phyloP scores from a whole-genome alignment of 92 coral and sea anemone genomes.

The Pocillopora grandis region DNA sequence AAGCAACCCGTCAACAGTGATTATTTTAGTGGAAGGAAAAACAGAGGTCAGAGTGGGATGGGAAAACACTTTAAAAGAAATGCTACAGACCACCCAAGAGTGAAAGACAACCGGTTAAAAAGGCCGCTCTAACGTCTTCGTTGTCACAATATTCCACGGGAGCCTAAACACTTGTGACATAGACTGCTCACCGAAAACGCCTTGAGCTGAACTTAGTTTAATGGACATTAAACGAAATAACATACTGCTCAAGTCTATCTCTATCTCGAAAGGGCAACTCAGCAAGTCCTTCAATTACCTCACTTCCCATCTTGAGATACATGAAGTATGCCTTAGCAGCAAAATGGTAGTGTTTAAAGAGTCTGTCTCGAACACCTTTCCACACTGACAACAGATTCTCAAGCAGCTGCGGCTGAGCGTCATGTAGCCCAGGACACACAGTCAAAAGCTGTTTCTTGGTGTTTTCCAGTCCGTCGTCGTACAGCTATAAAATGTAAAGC shows the following conservation, averaged over 20 bases:
- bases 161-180: too few species aligned
- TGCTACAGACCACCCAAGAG: too few species aligned
- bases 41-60: too few species aligned
- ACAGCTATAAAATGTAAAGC: slow-evolving; percentile 44
- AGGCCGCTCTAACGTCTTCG: too few species aligned
- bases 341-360: slow-evolving; percentile 92
- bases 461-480: slow-evolving; percentile 78
- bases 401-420: slow-evolving; percentile 70
- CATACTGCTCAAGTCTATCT: not conserved
- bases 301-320: slow-evolving; percentile 85
- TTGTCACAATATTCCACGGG: too few species aligned
- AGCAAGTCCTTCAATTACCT: slow-evolving; percentile 47
- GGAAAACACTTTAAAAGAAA: too few species aligned
- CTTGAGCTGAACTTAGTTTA: too few species aligned
- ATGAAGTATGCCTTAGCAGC: slow-evolving; percentile 98
- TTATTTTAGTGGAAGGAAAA: too few species aligned
- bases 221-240: not conserved
- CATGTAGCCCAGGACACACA: slow-evolving; percentile 77
- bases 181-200: too few species aligned
- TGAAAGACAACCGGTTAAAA: too few species aligned
- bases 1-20: too few species aligned
- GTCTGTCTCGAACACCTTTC: slow-evolving; percentile 91
- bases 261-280: not conserved
- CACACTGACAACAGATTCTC: slow-evolving; percentile 82
- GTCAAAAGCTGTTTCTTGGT: slow-evolving; percentile 85